Conservation (phyloP, 1,140 invertebrate genomes). For the Eriosoma lanigerum region DNA sequence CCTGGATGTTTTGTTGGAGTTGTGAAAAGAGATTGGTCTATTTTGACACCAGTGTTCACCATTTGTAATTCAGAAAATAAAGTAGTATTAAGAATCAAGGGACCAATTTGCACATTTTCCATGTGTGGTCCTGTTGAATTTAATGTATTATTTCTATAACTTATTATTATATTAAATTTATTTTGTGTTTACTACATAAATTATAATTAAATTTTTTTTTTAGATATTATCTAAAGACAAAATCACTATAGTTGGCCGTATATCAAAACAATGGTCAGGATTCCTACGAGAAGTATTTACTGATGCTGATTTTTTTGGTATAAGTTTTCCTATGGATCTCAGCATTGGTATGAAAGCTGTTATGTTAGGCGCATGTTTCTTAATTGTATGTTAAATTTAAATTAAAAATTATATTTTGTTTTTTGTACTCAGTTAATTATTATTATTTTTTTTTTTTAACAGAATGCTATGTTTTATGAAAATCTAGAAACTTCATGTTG, state of each 20-base stretch:
- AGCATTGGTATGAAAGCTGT: conserved; percentile 81
- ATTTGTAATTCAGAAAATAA: conserved; percentile 77
- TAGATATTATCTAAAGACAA: conserved; percentile 70
- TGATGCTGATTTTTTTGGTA: conserved; percentile 76
- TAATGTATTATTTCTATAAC: conserved; percentile 59
- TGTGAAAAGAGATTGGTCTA: conserved; percentile 82
- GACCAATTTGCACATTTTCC: conserved; percentile 77
- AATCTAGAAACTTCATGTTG: too few relatives aligned
- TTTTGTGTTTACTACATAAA: too few relatives aligned
- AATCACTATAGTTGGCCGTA: conserved; percentile 69
- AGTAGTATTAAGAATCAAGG: conserved; percentile 77
- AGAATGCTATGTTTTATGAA: conserved; percentile 44
- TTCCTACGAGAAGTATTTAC: conserved; percentile 71
- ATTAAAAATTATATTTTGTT: background rate
- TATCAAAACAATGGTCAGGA: conserved; percentile 77
- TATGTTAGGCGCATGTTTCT: conserved; percentile 71
- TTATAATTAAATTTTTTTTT: too few relatives aligned
- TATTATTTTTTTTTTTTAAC: background rate
- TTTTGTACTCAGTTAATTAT: background rate
- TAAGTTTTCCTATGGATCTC: conserved; percentile 77
- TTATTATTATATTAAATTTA: background rate
- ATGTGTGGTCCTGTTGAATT: conserved; percentile 80
- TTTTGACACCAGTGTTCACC: conserved; percentile 74
- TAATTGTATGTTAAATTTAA: conserved; percentile 68
- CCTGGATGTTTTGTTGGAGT: conserved; percentile 74